Evolutionary conservation across 1,140 invertebrate species (phyloP).

Genomic region (Daktulosphaira vitifoliae): DNA sequence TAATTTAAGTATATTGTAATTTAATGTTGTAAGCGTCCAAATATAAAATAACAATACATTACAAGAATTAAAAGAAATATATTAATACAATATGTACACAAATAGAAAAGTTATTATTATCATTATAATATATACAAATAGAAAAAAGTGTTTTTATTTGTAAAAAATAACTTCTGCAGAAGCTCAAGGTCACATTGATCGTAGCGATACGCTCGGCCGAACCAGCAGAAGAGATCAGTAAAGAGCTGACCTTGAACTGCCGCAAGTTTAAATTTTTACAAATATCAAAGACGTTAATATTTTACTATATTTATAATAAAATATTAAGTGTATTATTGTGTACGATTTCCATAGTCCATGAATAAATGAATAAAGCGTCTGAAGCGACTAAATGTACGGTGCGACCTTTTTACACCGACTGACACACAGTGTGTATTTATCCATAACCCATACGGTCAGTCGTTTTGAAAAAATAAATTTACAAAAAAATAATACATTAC

Average conservation of each 20-base stretch:
- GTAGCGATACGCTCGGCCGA: not conserved
- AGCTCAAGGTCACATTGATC: conserved; percentile 19
- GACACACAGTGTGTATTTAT: conserved; percentile 23
- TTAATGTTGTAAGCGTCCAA: too few species aligned
- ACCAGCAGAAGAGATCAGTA: conserved; percentile 16
- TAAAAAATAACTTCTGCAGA: conserved; percentile 5
- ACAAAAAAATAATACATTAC: not conserved
- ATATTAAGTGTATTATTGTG: too few species aligned
- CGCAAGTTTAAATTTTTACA: conserved; percentile 2
- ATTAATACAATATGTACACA: too few species aligned
- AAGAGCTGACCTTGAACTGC: conserved; percentile 26
- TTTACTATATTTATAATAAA: too few species aligned
- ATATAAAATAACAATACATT: too few species aligned
- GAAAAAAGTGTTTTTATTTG: not conserved
- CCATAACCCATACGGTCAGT: conserved; percentile 12
- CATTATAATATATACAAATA: not conserved
- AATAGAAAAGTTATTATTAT: too few species aligned
- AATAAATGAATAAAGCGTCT: conserved; percentile 25
- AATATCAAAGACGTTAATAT: not conserved
- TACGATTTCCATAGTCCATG: conserved; percentile 20
- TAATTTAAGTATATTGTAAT: not conserved
- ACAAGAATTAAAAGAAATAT: too few species aligned
- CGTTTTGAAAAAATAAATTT: conserved; percentile 2
- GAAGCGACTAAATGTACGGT: conserved; percentile 33
- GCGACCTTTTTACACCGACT: conserved; percentile 27